Base-by-base conservation (phyloP, 2,113 vertebrate species). In the Myodes glareolus region DNA sequence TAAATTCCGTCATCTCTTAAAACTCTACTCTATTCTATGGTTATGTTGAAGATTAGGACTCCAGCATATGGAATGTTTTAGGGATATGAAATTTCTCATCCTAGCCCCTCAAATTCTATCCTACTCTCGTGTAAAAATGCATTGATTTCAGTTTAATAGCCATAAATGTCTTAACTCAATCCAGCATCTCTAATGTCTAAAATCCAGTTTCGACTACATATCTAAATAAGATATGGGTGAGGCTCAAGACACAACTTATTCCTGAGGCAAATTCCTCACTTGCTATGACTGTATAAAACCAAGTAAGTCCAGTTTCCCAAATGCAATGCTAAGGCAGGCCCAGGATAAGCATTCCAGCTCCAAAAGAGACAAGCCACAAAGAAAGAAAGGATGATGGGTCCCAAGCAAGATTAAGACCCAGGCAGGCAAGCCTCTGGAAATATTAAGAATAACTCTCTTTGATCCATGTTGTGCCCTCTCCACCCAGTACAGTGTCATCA, bases 181-280 rank as follows among this genome's bases (percentile, higher is more conserved):
- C 61, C 2, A 94, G 31, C 50, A 90, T 61, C 55, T 77, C 21
- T 95, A 92, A 92, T 73, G 36, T 84, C 50, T 73, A 47, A 91
- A 88, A 61, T 94, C 76, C n/a, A 93, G 19, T 93, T 42, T 87
- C 27, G 33, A n/a, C 61, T 92, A 76, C 47, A 75, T 89, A 92
- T 82, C 39, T 72, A 96, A 88, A 76, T 50, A 92, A 96, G 7
- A 72, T 82, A 82, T 92, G 31, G 25, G 2, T 94, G 80, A 95
- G 33, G 77, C 58, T 89, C 50, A 68, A 82, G 42, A 27, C 42
- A 76, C 27, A 36, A 77, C 55, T 88, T 87, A 65, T 65, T 61
- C 39, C 39, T 90, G 78, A 92, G 75, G 80, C 67, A 82, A 86
- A 96, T 90, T 88, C 31, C 52, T 77, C 52, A 78, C 45, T 45